Percentiles rank a stretch among this genome's conserved stretches.
phyloP scores from a whole-genome alignment of 2,797 vertebrate species.

The Darevskia nairensis region DNA sequence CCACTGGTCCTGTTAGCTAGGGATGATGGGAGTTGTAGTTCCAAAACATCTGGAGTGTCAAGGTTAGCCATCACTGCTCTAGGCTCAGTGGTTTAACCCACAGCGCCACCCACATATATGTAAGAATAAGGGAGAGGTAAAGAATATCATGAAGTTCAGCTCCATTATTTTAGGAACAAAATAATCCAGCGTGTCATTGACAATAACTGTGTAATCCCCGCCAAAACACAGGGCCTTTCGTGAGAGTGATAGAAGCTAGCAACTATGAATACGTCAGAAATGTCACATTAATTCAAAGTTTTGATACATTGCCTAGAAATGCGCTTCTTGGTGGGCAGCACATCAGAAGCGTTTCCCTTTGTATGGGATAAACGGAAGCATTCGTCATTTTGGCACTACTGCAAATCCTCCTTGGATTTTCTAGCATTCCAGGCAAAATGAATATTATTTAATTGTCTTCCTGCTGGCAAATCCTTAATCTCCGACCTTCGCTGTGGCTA shows the following conservation, averaged over 20 bases:
- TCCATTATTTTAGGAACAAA: not conserved
- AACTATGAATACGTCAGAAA: constrained; percentile 6
- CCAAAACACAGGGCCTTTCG: not conserved
- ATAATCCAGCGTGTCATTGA: constrained; percentile 14
- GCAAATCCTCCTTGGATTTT: constrained; percentile 36
- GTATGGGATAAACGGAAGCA: constrained; percentile 27
- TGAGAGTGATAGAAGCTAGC: not conserved
- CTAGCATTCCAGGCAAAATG: constrained; percentile 29
- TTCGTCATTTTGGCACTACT: constrained; percentile 10
- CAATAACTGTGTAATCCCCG: constrained; percentile 21
- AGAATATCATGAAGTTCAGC: constrained; percentile 10
- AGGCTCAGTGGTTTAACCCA: too few species aligned
- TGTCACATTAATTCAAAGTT: constrained; percentile 31
- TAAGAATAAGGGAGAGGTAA: not conserved
- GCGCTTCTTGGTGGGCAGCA: not conserved
- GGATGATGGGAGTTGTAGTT: too few species aligned
- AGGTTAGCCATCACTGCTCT: too few species aligned
- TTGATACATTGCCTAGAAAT: constrained; percentile 20
- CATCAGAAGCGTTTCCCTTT: constrained; percentile 17
- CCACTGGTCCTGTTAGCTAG: too few species aligned
- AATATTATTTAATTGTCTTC: constrained; percentile 41
- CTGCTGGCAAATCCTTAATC: constrained; percentile 39
- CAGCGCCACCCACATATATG: not conserved
- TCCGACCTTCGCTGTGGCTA: constrained; percentile 29
- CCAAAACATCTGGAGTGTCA: too few species aligned